These are phyloP conservation scores for Stenodema calcarata DNA, from an alignment of 2,888 invertebrate species.

Conservation along the genomic window DNA sequence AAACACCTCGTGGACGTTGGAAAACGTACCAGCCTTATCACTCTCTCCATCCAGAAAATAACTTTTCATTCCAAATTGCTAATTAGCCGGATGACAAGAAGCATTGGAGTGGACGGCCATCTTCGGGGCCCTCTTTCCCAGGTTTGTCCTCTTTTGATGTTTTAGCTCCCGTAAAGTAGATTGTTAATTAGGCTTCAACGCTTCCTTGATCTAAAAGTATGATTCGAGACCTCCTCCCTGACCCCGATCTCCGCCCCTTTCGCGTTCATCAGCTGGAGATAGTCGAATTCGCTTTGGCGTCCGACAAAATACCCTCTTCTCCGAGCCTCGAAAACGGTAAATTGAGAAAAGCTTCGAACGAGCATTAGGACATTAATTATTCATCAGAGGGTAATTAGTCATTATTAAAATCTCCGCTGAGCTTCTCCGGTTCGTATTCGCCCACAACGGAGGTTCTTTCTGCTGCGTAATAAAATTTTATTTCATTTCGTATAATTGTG, in stretches of 20 bases:
- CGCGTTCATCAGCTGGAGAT: slow-evolving; percentile 10
- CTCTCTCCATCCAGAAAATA: neutral
- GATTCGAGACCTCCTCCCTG: neutral
- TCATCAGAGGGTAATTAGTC: neutral
- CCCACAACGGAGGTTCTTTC: no score
- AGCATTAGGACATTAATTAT: neutral
- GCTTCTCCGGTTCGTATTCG: neutral
- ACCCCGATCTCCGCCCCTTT: neutral
- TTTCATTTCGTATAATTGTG: no score
- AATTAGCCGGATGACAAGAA: slow-evolving; percentile 26
- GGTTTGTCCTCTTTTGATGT: slow-evolving; percentile 10
- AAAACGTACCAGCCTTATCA: slow-evolving; percentile 1
- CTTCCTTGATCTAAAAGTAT: slow-evolving; percentile 42
- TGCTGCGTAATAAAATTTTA: no score
- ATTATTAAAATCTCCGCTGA: neutral
- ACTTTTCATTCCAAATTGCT: slow-evolving; percentile 20
- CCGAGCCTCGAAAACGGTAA: neutral
- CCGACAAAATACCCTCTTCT: neutral
- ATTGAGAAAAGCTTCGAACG: neutral
- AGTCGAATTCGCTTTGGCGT: neutral
- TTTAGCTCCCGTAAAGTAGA: slow-evolving; percentile 36
- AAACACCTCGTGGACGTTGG: neutral
- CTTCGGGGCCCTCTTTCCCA: neutral
- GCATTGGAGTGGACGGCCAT: neutral
- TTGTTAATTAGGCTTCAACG: slow-evolving; percentile 39